Percentiles rank a stretch among this genome's conserved stretches.
phyloP scores from a whole-genome alignment of 2,113 vertebrate species.

The Merops nubicus region DNA sequence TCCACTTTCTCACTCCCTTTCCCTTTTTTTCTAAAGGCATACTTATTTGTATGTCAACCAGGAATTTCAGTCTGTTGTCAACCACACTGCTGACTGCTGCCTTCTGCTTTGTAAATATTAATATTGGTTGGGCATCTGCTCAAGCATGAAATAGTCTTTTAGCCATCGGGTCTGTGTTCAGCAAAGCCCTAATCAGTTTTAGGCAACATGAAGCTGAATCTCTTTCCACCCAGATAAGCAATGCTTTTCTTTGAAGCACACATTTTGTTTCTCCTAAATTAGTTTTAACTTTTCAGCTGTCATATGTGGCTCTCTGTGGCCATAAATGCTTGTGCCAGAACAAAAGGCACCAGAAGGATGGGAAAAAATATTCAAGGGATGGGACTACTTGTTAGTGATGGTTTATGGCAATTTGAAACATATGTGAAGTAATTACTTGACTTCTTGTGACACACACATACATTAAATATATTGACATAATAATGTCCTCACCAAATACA shows the following conservation, averaged over 20 bases:
- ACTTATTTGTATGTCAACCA: background rate
- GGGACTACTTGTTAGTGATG: background rate
- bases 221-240: slow-evolving; percentile 3
- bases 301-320: background rate
- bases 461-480: background rate
- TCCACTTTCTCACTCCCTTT: background rate
- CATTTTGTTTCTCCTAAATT: background rate
- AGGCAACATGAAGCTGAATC: background rate
- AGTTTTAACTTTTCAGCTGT: background rate
- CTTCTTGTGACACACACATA: background rate
- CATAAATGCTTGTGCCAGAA: background rate
- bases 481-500: background rate
- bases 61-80: background rate
- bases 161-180: background rate
- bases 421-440: background rate
- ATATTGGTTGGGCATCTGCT: slow-evolving; percentile 8
- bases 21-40: background rate
- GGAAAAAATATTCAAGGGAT: background rate
- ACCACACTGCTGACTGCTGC: background rate
- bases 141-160: slow-evolving; percentile 44
- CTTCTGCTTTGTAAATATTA: slow-evolving; percentile 53
- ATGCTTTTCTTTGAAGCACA: background rate
- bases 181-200: slow-evolving; percentile 6
- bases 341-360: background rate
- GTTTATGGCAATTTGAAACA: background rate